phyloP scores from a whole-genome alignment of 2,888 invertebrate species.

The Scelioninae gen. 2 region DNA sequence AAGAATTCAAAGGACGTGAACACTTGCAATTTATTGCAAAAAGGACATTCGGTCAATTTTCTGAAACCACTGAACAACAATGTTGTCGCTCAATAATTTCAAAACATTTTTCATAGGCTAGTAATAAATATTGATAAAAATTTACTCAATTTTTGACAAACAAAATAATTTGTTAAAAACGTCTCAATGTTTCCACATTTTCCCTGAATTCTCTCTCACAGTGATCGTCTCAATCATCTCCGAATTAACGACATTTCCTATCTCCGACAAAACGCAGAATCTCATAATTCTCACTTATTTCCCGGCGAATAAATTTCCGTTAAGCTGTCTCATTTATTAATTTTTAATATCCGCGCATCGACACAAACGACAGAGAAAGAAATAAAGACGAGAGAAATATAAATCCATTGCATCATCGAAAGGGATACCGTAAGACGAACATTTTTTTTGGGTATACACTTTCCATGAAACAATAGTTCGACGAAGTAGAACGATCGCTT shows the following conservation, averaged over 20 bases:
- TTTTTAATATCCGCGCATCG: slow-evolving; percentile 29
- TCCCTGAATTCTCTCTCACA: slow-evolving; percentile 37
- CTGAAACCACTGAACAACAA: slow-evolving; percentile 26
- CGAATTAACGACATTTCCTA: slow-evolving; percentile 26
- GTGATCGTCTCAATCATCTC: slow-evolving; percentile 40
- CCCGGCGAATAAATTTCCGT: slow-evolving; percentile 33
- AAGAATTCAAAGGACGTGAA: slow-evolving; percentile 24
- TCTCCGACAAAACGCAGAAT: slow-evolving; percentile 34
- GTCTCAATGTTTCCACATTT: slow-evolving; percentile 25
- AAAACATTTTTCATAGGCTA: slow-evolving; percentile 29
- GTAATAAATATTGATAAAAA: slow-evolving; percentile 48
- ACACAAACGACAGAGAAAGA: slow-evolving; percentile 9
- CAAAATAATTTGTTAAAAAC: slow-evolving; percentile 47
- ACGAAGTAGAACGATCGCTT: slow-evolving; percentile 59
- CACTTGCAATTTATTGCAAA: slow-evolving; percentile 29
- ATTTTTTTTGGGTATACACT: slow-evolving; percentile 10
- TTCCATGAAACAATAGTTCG: slow-evolving; percentile 30
- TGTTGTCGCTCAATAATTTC: slow-evolving; percentile 27
- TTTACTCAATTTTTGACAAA: slow-evolving; percentile 45
- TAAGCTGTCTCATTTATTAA: slow-evolving; percentile 24
- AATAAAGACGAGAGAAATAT: slow-evolving; percentile 10
- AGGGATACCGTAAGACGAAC: slow-evolving; percentile 2
- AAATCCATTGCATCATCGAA: slow-evolving; percentile 25
- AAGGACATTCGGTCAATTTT: slow-evolving; percentile 7
- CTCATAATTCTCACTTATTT: slow-evolving; percentile 39